Evolutionary conservation across 2,888 invertebrate species (phyloP), one percentile per base, ranked within the genome.

Genomic region (Dryomyza anilis): DNA sequence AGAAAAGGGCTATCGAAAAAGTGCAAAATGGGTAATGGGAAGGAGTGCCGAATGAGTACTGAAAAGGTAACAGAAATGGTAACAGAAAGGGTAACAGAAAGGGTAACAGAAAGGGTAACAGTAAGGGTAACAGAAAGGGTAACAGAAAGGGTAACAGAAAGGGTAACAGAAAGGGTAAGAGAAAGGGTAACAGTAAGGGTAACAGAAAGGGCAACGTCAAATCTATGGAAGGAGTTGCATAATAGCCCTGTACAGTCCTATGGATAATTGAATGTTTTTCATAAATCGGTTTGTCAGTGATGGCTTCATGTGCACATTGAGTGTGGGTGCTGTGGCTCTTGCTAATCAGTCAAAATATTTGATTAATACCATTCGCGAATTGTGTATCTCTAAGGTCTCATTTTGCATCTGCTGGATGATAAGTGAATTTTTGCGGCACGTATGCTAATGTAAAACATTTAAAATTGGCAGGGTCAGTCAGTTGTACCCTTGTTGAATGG

Each of bases 281-380:
- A 50, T 50, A 50, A 23, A n/a, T n/a, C n/a, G n/a, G n/a, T n/a
- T n/a, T n/a, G n/a, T n/a, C n/a, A n/a, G n/a, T n/a, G n/a, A n/a
- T n/a, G n/a, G n/a, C n/a, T n/a, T n/a, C n/a, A n/a, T n/a, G n/a
- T n/a, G n/a, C 23, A 14, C 48, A 21, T 10, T 21, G 10, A 10
- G 23, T 50, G n/a, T 14, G 43, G 14, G 5, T 43, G 8, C 16
- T 50, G 53, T 60, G 63, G 63, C 63, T 63, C 67, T 62, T 63
- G 64, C 63, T 66, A 68, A 70, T 70, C 70, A 70, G 70, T 70
- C 69, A 66, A 65, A 67, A 69, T 63, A n/a, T 69, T 69, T 71
- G 71, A 71, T 71, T 69, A 67, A 71, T 67, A 27, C 10, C n/a
- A 19, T 55, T 10, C 29, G 55, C 55, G 30, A 27, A 16, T 55